phyloP scores from a whole-genome alignment of 2,888 invertebrate species.

The Synergus japonicus region DNA sequence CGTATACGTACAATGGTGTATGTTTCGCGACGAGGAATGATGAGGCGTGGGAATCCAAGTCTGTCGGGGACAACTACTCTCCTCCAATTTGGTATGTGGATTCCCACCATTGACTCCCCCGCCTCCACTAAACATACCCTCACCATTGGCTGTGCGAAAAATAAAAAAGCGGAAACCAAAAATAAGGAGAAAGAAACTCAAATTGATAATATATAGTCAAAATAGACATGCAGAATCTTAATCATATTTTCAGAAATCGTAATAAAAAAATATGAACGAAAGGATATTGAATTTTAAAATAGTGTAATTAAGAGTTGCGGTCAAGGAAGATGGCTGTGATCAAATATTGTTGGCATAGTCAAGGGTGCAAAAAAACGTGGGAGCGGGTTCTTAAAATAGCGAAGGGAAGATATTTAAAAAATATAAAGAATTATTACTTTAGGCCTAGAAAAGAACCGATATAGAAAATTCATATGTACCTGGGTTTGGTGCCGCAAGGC shows the following conservation, averaged over 20 bases:
- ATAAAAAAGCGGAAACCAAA: conserved; percentile 51
- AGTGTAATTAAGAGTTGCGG: conserved; percentile 52
- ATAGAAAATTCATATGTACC: conserved; percentile 57
- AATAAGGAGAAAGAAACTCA: conserved; percentile 38
- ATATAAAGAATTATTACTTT: too few relatives aligned
- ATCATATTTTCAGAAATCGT: background rate
- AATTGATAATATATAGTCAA: conserved; percentile 8
- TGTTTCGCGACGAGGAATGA: conserved; percentile 73
- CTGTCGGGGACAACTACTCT: conserved; percentile 74
- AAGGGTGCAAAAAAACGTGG: too few relatives aligned
- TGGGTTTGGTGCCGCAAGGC: conserved; percentile 68
- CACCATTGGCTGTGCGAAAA: conserved; percentile 73
- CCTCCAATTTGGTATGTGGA: conserved; percentile 74
- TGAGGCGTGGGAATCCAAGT: conserved; percentile 75
- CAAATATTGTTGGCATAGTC: too few relatives aligned
- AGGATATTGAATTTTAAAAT: background rate
- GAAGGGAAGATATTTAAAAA: too few relatives aligned
- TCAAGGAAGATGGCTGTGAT: too few relatives aligned
- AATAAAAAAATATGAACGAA: background rate
- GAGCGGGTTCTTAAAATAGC: too few relatives aligned
- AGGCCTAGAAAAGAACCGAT: background rate
- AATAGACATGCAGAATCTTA: background rate
- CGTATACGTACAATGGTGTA: conserved; percentile 75
- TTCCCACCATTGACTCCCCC: conserved; percentile 72
- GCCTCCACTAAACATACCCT: conserved; percentile 74